These are phyloP conservation scores for Euplexia lucipara DNA, from an alignment of 2,888 invertebrate genomes.

Conservation along the genomic window DNA sequence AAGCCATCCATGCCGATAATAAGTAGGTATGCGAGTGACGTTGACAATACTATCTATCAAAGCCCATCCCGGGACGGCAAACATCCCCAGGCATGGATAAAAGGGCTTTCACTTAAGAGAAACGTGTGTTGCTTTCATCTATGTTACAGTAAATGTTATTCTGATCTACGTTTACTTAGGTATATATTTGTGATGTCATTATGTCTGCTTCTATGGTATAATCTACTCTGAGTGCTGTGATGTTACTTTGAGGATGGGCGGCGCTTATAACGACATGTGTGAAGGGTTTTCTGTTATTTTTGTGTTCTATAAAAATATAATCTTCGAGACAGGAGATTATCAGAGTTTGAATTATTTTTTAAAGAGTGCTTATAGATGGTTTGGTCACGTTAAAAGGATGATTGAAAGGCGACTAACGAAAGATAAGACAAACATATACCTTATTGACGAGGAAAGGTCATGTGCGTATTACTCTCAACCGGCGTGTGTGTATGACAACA, in stretches of 20 bases:
- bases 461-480: no score
- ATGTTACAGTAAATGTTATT: conserved; percentile 66
- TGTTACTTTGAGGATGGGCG: conserved; percentile 11
- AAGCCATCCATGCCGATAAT: background rate
- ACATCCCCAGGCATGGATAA: conserved; percentile 72
- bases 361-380: no score
- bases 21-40: conserved; percentile 5
- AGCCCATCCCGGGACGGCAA: conserved; percentile 70
- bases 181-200: conserved; percentile 34
- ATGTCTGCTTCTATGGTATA: conserved; percentile 35
- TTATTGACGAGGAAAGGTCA: no score
- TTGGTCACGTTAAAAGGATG: no score
- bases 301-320: background rate
- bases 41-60: conserved; percentile 42
- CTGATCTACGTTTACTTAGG: conserved; percentile 46
- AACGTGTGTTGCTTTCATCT: conserved; percentile 69
- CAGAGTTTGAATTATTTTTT: no score
- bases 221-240: conserved; percentile 22
- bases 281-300: conserved; percentile 14
- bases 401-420: no score
- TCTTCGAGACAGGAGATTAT: no score
- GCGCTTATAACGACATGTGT: conserved; percentile 1
- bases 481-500: no score
- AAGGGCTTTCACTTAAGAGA: conserved; percentile 69
- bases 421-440: no score